phyloP scores from a whole-genome alignment of 2,113 vertebrate species.

The Edolisoma coerulescens region DNA sequence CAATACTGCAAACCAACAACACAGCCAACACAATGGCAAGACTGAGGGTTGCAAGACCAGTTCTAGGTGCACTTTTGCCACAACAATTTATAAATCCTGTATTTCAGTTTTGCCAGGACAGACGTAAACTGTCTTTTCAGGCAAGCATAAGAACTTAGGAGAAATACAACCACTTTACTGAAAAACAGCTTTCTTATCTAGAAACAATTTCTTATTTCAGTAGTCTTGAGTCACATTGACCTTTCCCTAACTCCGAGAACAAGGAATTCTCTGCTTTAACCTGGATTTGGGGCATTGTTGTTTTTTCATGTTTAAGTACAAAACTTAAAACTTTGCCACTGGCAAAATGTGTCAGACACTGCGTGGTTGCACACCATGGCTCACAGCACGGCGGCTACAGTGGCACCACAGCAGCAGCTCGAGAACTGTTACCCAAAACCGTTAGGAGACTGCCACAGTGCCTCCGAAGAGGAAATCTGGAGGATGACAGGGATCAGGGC shows the following conservation, averaged over 20 bases:
- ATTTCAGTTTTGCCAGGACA: neutral
- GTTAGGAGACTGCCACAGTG: neutral
- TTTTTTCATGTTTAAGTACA: neutral
- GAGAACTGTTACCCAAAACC: neutral
- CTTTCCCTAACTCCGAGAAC: neutral
- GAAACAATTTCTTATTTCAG: neutral
- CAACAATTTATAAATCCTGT: neutral
- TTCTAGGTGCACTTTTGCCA: neutral
- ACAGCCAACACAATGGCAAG: neutral
- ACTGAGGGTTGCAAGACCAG: neutral
- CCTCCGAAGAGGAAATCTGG: neutral
- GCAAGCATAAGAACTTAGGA: neutral
- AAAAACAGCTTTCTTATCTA: neutral
- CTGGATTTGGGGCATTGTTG: neutral
- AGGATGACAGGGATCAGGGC: neutral
- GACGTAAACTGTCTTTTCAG: neutral
- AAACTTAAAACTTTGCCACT: neutral
- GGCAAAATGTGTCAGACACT: neutral
- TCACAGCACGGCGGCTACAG: neutral
- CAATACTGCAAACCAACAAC: neutral
- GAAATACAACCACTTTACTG: neutral
- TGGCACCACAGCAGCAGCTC: neutral
- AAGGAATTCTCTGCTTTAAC: neutral
- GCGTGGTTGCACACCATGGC: rapidly evolving
- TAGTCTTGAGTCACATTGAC: neutral